A percentile compares a stretch with the other conserved stretches of the same genome.
phyloP scores from a whole-genome alignment of 2,888 invertebrate genomes.

The Pyrrhia umbra region DNA sequence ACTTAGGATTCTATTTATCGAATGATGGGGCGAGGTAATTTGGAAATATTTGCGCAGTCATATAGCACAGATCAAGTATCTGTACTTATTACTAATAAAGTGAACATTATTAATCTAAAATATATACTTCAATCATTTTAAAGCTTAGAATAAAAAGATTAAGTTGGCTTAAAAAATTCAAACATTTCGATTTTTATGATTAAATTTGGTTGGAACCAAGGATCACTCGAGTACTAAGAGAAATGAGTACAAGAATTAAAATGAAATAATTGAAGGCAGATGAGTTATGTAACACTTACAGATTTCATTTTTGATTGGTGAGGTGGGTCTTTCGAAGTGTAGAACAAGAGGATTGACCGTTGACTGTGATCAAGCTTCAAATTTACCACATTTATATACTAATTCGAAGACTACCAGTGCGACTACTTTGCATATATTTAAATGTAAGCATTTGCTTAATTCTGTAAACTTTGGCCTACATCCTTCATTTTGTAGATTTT shows the following conservation, averaged over 20 bases:
- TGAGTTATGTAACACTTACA: constrained; percentile 77
- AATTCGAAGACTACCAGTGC: constrained; percentile 11
- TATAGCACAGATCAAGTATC: constrained; percentile 2
- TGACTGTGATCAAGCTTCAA: constrained; percentile 71
- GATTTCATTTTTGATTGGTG: constrained; percentile 76
- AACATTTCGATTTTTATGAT: neutral
- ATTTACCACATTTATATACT: constrained; percentile 76
- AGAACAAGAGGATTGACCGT: constrained; percentile 66
- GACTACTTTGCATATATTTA: constrained; percentile 73
- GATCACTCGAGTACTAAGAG: neutral
- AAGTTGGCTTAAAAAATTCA: neutral
- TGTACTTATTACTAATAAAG: neutral
- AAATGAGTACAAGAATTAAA: neutral
- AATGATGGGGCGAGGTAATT: constrained; percentile 20
- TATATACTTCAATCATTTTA: neutral
- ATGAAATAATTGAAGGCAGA: no score
- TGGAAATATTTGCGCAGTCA: constrained; percentile 23
- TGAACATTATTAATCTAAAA: neutral
- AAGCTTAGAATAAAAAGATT: neutral
- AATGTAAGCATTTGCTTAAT: constrained; percentile 55
- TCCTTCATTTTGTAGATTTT: constrained; percentile 28
- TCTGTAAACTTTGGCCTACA: constrained; percentile 37
- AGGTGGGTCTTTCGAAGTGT: constrained; percentile 55
- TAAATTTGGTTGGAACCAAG: neutral
- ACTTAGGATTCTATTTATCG: neutral